Evolutionary conservation across 1,140 invertebrate genomes (phyloP).

Genomic region (Aradophagus sp.): DNA sequence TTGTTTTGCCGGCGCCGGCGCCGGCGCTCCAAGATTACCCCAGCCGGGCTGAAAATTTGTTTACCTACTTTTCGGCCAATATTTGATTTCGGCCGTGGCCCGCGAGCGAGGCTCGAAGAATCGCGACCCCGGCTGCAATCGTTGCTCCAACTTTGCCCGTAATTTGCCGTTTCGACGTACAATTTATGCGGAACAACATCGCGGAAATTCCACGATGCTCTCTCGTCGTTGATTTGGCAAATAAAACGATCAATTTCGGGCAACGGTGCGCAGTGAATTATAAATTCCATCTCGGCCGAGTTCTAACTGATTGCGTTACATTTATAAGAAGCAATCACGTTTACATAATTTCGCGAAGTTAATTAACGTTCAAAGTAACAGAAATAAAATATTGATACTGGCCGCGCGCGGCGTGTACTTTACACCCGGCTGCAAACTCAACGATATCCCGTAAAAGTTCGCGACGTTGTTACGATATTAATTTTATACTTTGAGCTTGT

Average conservation of each 20-base stretch:
- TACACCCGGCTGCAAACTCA: constrained; percentile 27
- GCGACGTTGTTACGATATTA: constrained; percentile 34
- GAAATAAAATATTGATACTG: constrained; percentile 42
- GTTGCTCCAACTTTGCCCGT: too few relatives aligned
- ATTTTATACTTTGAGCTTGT: constrained; percentile 33
- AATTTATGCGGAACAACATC: too few relatives aligned
- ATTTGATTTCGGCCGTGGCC: not conserved
- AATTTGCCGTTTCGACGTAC: too few relatives aligned
- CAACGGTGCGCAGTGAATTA: constrained; percentile 4
- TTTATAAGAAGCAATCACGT: constrained; percentile 20
- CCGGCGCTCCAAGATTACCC: constrained; percentile 12
- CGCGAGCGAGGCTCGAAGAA: too few relatives aligned
- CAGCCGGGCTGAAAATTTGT: constrained; percentile 9
- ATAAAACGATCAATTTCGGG: constrained; percentile 3
- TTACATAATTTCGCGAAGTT: constrained; percentile 23
- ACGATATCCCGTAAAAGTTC: constrained; percentile 28
- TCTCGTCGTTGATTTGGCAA: constrained; percentile 2
- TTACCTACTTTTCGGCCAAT: too few relatives aligned
- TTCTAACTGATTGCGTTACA: constrained; percentile 2
- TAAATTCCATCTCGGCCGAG: too few relatives aligned
- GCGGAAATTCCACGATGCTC: not conserved
- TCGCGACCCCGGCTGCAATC: too few relatives aligned
- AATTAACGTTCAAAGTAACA: constrained; percentile 19
- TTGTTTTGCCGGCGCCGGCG: not conserved
- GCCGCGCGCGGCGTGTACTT: constrained; percentile 12